Evolutionary conservation across 92 coral and sea anemone species (phyloP), one percentile per base, ranked within the genome.

Genomic region (Isaurus tuberculatus): DNA sequence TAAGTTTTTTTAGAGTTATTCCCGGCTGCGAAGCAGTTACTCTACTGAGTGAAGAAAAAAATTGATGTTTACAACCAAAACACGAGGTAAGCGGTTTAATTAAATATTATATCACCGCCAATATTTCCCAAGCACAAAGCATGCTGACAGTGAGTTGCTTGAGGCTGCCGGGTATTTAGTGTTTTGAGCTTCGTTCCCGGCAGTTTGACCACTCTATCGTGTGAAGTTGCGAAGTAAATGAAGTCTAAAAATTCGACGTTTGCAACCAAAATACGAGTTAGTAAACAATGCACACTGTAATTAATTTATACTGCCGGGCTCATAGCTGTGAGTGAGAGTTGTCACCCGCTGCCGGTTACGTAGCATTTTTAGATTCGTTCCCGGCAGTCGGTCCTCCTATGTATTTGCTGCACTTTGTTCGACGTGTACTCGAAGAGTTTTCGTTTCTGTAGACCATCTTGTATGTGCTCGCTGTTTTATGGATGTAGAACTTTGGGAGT

Each of bases 31-130:
- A 16, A 64, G n/a, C 70, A 28, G 36, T 4, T 14, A 65, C 71
- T 65, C 71, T 28, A 29, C 34, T 19, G 46, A 32, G 72, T 67
- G 72, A 67, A 33, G 42, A n/a, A 32, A 67, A 33, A 70, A 70
- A 70, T 72, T 36, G 33, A 22, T 72, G 78, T 40, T 72, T 8
- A 22, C 78, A 40, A 72, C 36, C 60, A 72, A 72, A 72, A 72
- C 78, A 72, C 57, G 58, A 72, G 48, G 75, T 70, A 40, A 70
- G 23, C 75, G 7, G 57, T 70, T 70, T 66, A 66, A 70, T 11
- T 72, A 43, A 43, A 72, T 43, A 72, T 43, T 23, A 72, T 72
- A 32, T 43, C 36, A 72, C 33, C n/a, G 28, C 36, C 78, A 72
- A 15, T 72, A 43, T 43, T 72, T 72, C 78, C 75, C 5, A 16